phyloP scores from a whole-genome alignment of 2,797 vertebrate species.

The Neomorphus geoffroyi region DNA sequence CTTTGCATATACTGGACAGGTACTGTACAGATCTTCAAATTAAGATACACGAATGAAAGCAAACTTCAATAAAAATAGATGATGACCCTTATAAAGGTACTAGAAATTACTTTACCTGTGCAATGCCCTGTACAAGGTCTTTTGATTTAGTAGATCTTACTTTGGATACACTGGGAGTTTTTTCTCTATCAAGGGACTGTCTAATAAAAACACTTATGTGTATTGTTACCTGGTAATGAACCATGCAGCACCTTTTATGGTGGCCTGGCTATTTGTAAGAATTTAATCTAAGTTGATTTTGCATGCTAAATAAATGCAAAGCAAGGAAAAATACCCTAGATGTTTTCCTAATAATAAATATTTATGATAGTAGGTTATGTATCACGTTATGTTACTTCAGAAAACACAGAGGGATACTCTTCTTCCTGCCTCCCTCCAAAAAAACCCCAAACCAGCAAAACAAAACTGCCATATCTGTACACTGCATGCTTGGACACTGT shows the following conservation, averaged over 20 bases:
- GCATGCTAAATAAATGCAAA: background rate
- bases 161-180: background rate
- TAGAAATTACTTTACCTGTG: background rate
- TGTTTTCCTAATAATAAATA: background rate
- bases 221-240: background rate
- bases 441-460: background rate
- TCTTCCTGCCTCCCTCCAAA: background rate
- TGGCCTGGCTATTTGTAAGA: background rate
- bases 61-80: background rate
- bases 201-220: background rate
- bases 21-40: constrained; percentile 69
- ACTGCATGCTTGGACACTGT: background rate
- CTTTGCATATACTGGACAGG: constrained; percentile 97
- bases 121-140: background rate
- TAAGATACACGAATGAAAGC: background rate
- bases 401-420: background rate
- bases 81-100: background rate
- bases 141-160: background rate
- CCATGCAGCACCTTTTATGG: background rate
- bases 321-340: background rate
- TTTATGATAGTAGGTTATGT: background rate
- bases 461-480: background rate
- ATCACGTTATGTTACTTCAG: background rate
- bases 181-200: background rate
- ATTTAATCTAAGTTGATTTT: background rate